Evolutionary conservation across 2,113 vertebrate species (phyloP), one percentile per base, ranked within the genome.

Genomic region (Embiotoca jacksoni): DNA sequence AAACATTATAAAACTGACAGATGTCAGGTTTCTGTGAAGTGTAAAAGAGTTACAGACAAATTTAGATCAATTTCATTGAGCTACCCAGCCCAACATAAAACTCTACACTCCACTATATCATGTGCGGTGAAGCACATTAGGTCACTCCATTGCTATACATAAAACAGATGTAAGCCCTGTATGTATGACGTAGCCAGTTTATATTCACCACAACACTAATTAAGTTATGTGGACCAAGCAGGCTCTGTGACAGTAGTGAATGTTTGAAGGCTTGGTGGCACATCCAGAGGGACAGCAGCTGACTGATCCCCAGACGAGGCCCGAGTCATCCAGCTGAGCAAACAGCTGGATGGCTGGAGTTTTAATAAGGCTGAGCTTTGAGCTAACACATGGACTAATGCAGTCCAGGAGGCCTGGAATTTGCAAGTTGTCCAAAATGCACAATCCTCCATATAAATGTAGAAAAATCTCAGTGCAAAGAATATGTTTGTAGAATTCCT

Each of bases 271-370:
- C 59, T 41, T 60, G 55, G 74, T 82, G 75, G 69, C 78, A 81
- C 75, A 65, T 83, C 52, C 57, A 85, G 64, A 16, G 54, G 67
- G 81, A 73, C 72, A 72, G 64, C 80, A 78, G 81, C 75, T 65
- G 63, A 78, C 33, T 61, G 72, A 57, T 63, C 66, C 79, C 62
- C 16, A 52, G 63, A 70, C 57, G 71, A 86, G 79, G 49, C 31
- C 36, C 15, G 75, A 85, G 78, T 81, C 73, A 81, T 86, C 78
- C 89, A 92, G 84, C 92, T 92, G 87, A 83, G 88, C 81, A 91
- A 91, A 89, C 76, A 89, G 59, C 63, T 58, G 58, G 77, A 23
- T 23, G 47, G 54, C 72, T 71, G 65, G 23, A 71, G 55, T 33
- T 79, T 73, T 66, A 86, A 75, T 83, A 80, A 82, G 13, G 41